A percentile compares a stretch with the other conserved stretches of the same genome.
Evolutionary conservation across 2,797 vertebrate species (phyloP).

Genomic region (Botia kubotai): DNA sequence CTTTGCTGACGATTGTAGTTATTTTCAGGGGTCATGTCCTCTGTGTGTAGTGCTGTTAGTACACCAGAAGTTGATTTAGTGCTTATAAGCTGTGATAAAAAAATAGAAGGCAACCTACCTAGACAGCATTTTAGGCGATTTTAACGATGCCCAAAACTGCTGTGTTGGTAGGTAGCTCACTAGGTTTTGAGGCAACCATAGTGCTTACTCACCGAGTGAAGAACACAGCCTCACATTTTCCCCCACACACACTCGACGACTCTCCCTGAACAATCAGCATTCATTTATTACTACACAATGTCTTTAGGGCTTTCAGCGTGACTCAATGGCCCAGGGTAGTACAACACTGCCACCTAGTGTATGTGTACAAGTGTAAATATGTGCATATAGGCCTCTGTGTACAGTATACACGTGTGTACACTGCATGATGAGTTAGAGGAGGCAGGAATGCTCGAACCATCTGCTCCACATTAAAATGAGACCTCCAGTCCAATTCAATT

Average conservation of each 20-base stretch:
- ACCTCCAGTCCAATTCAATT: constrained; percentile 82
- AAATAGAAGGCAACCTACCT: background rate
- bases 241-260: constrained; percentile 68
- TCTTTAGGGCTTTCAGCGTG: constrained; percentile 64
- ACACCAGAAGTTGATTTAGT: constrained; percentile 69
- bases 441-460: constrained; percentile 70
- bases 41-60: constrained; percentile 72
- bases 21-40: constrained; percentile 71
- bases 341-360: constrained; percentile 82
- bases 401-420: background rate
- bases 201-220: constrained; percentile 72
- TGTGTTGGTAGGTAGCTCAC: background rate
- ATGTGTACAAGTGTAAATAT: constrained; percentile 17
- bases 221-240: constrained; percentile 70
- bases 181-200: background rate
- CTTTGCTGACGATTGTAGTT: constrained; percentile 65
- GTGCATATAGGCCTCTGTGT: constrained; percentile 12
- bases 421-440: constrained; percentile 41
- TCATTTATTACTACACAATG: constrained; percentile 83
- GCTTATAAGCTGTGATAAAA: constrained; percentile 50
- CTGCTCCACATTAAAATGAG: constrained; percentile 82
- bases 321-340: constrained; percentile 28
- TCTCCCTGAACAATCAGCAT: constrained; percentile 77
- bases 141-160: background rate
- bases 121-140: background rate